Evolutionary conservation across 2,888 invertebrate genomes (phyloP).

Genomic region (Drosophila testacea): DNA sequence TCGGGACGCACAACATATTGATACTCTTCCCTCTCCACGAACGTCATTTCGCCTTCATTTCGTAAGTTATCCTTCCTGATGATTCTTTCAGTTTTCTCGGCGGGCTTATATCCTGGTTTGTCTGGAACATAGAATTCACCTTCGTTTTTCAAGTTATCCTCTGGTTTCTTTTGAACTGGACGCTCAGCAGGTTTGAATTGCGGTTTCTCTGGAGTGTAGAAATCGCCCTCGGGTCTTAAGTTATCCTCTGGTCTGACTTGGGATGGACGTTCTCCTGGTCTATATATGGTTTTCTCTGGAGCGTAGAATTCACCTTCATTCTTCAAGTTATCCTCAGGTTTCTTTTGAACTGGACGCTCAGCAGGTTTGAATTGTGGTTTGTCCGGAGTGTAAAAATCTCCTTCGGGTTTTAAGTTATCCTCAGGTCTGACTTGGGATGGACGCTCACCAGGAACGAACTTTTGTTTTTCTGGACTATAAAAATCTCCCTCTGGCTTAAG

Average conservation of each 20-base stretch:
- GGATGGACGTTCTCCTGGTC: constrained; percentile 82
- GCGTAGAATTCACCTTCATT: constrained; percentile 3
- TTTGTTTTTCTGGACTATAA: background rate
- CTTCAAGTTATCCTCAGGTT: constrained; percentile 86
- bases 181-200: constrained; percentile 84
- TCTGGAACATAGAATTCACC: constrained; percentile 63
- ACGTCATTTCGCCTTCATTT: constrained; percentile 87
- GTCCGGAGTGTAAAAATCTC: constrained; percentile 73
- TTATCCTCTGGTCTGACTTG: constrained; percentile 85
- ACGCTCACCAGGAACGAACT: background rate
- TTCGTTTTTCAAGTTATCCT: constrained; percentile 63
- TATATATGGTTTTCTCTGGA: constrained; percentile 1
- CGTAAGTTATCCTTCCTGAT: constrained; percentile 85
- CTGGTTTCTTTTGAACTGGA: constrained; percentile 83
- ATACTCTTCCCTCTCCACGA: constrained; percentile 84
- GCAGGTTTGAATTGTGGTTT: constrained; percentile 58
- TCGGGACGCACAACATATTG: constrained; percentile 83
- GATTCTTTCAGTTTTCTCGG: constrained; percentile 74
- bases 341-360: constrained; percentile 72
- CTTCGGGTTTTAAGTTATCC: background rate
- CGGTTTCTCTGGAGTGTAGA: constrained; percentile 84
- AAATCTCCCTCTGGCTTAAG: constrained; percentile 84
- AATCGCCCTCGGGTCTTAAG: constrained; percentile 87
- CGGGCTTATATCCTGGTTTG: constrained; percentile 85
- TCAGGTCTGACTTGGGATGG: constrained; percentile 2